A percentile compares a stretch with the other conserved stretches of the same genome.
phyloP scores from a whole-genome alignment of 1,140 invertebrate genomes.

The Andrena cerasifolii region DNA sequence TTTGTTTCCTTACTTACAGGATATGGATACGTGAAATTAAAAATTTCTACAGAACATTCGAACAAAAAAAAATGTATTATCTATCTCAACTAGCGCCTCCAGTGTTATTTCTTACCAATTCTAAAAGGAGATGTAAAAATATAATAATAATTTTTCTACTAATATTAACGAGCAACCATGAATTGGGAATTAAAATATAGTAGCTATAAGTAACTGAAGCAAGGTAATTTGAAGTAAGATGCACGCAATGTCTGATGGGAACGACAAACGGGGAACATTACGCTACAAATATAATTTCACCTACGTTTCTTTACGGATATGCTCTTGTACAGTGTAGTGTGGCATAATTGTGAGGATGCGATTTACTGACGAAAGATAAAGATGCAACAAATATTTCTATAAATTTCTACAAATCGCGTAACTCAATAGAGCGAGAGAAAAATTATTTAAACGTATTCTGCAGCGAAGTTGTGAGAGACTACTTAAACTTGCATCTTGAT shows the following conservation, averaged over 20 bases:
- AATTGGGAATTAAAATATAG: slow-evolving; percentile 23
- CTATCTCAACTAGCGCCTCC: too few relatives aligned
- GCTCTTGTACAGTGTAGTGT: slow-evolving; percentile 32
- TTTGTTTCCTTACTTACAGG: too few relatives aligned
- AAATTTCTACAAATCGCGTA: too few relatives aligned
- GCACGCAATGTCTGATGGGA: slow-evolving; percentile 13
- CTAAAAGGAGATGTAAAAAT: not conserved
- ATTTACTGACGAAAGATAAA: slow-evolving; percentile 1
- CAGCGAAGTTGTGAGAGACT: too few relatives aligned
- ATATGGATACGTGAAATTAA: too few relatives aligned
- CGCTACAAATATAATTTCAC: slow-evolving; percentile 21
- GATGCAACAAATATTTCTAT: not conserved
- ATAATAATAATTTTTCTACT: not conserved
- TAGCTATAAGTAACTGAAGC: slow-evolving; percentile 38
- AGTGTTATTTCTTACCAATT: too few relatives aligned
- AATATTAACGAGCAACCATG: slow-evolving; percentile 5
- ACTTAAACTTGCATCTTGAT: slow-evolving; percentile 25
- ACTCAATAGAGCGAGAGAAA: not conserved
- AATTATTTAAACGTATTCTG: too few relatives aligned
- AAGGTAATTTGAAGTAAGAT: slow-evolving; percentile 16
- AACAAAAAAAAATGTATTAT: too few relatives aligned
- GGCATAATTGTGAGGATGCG: slow-evolving; percentile 18
- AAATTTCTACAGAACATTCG: too few relatives aligned
- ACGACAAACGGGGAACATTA: slow-evolving; percentile 38
- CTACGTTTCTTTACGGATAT: not conserved